phyloP scores from a whole-genome alignment of 2,888 invertebrate species.

The Corbicula japonica region DNA sequence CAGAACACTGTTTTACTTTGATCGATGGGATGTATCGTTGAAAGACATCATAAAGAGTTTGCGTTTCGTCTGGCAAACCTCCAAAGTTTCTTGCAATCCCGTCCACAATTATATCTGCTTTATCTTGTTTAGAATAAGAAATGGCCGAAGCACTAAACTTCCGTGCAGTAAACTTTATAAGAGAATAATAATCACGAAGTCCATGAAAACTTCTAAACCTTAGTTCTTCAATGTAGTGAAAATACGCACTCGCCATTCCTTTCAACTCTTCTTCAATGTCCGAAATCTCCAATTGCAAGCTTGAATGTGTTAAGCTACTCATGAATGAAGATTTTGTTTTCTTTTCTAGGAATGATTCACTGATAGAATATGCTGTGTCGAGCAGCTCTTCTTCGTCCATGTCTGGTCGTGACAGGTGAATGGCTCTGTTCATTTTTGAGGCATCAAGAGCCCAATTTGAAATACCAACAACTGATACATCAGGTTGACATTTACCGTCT shows the following conservation, averaged over 20 bases:
- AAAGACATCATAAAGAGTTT: slow-evolving; percentile 31
- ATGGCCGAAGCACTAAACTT: slow-evolving; percentile 1
- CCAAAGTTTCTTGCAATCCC: slow-evolving; percentile 75
- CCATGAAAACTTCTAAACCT: slow-evolving; percentile 70
- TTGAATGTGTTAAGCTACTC: too few species aligned
- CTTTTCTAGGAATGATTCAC: slow-evolving; percentile 50
- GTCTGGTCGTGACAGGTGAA: slow-evolving; percentile 76
- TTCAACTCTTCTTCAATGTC: slow-evolving; percentile 4
- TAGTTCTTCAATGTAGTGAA: slow-evolving; percentile 35
- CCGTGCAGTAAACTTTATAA: slow-evolving; percentile 50
- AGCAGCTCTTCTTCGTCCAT: slow-evolving; percentile 72
- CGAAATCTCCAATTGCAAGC: too few species aligned
- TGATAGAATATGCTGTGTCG: slow-evolving; percentile 71
- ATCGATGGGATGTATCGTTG: background rate
- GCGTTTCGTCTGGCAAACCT: slow-evolving; percentile 65
- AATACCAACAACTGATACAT: slow-evolving; percentile 79
- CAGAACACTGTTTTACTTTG: slow-evolving; percentile 12
- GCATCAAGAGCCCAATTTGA: slow-evolving; percentile 80
- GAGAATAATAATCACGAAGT: slow-evolving; percentile 69
- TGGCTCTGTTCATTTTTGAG: slow-evolving; percentile 81
- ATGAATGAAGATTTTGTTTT: background rate
- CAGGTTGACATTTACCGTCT: slow-evolving; percentile 59
- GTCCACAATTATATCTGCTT: slow-evolving; percentile 38
- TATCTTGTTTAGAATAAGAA: slow-evolving; percentile 4
- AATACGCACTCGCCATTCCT: slow-evolving; percentile 48